Percentiles rank a stretch among this genome's conserved stretches.
Evolutionary conservation across 2,797 vertebrate genomes (phyloP).

Genomic region (Trachurus trachurus): DNA sequence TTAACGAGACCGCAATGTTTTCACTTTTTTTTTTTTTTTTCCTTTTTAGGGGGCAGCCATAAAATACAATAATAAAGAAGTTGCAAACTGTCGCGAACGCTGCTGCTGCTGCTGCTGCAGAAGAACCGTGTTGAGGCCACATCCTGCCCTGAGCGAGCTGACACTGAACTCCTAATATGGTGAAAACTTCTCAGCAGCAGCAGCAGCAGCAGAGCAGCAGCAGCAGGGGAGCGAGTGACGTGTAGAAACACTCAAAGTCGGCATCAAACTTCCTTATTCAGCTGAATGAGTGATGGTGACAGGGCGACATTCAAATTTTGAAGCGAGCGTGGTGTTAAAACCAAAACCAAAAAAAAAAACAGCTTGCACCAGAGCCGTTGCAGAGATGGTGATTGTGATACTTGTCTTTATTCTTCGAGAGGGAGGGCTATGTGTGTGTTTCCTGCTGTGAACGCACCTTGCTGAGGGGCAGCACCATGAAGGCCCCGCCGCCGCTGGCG

Average conservation of each 20-base stretch:
- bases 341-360: not conserved
- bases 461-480: conserved; percentile 91
- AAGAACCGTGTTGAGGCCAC: conserved; percentile 68
- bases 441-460: conserved; percentile 84
- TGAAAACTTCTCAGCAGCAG: conserved; percentile 72
- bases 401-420: not conserved
- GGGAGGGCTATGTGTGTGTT: too few relatives aligned
- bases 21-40: conserved; percentile 5
- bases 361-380: not conserved
- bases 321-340: not conserved
- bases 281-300: conserved; percentile 24
- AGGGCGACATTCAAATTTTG: conserved; percentile 34
- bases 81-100: not conserved
- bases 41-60: not conserved
- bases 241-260: conserved; percentile 56
- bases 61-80: conserved; percentile 16
- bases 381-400: not conserved
- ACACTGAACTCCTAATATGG: conserved; percentile 87
- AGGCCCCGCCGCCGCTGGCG: conserved; percentile 93
- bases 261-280: conserved; percentile 85
- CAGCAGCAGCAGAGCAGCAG: not conserved
- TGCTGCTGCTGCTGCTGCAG: not conserved
- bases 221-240: conserved; percentile 61
- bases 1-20: not conserved
- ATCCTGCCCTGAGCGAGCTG: conserved; percentile 80